These are phyloP conservation scores for Aromia moschata DNA, from an alignment of 2,888 invertebrate genomes.

Conservation along the genomic window DNA sequence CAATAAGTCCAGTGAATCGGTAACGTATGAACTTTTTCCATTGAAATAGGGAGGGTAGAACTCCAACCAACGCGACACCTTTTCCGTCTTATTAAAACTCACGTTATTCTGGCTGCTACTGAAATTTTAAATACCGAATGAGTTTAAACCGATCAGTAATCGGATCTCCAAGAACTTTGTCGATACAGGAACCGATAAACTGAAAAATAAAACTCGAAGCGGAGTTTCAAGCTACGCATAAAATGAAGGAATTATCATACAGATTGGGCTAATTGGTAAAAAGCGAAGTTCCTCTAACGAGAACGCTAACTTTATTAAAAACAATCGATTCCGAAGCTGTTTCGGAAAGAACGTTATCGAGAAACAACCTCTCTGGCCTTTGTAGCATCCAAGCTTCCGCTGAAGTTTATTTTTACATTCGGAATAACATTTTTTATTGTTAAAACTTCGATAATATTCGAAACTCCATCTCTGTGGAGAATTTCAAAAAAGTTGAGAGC, in stretches of 20 bases:
- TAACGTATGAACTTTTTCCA: no score
- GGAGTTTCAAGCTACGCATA: slow-evolving; percentile 14
- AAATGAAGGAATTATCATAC: slow-evolving; percentile 19
- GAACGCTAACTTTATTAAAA: slow-evolving; percentile 18
- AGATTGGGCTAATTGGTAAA: slow-evolving; percentile 19
- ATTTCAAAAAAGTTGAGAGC: background rate
- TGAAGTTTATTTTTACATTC: slow-evolving; percentile 5
- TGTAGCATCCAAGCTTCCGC: background rate
- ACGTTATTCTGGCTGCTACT: no score
- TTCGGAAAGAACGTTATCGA: background rate
- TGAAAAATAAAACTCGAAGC: background rate
- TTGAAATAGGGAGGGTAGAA: no score
- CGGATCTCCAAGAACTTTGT: no score
- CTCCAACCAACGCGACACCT: no score
- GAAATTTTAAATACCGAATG: no score
- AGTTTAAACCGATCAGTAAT: no score
- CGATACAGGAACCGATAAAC: background rate
- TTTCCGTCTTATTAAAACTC: no score
- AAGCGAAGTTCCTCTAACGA: slow-evolving; percentile 2
- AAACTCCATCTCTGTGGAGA: slow-evolving; percentile 1
- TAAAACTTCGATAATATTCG: slow-evolving; percentile 4
- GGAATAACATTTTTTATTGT: slow-evolving; percentile 14
- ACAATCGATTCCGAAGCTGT: slow-evolving; percentile 8
- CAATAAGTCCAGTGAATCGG: no score
- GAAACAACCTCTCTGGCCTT: background rate